Conservation (phyloP, 2,797 vertebrate genomes). For the Sebastes iracundus region DNA sequence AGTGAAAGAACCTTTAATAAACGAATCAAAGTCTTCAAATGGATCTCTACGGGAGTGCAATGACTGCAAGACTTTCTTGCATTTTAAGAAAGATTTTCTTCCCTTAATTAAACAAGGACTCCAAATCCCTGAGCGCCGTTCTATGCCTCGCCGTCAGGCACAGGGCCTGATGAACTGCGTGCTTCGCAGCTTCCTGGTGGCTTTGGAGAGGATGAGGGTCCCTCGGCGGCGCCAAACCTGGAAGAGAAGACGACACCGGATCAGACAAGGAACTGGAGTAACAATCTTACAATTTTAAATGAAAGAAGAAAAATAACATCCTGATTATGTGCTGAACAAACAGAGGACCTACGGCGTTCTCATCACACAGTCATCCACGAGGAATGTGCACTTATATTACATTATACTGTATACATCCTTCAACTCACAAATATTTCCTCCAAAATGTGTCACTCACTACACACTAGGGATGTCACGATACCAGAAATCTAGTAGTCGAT, state of each 20-base stretch:
- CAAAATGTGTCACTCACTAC: too few species aligned
- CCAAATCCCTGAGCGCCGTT: slow-evolving; percentile 12
- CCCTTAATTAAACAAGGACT: slow-evolving; percentile 46
- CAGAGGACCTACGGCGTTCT: not conserved
- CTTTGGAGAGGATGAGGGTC: slow-evolving; percentile 17
- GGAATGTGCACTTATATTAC: not conserved
- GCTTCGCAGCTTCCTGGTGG: not conserved
- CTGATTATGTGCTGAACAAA: not conserved
- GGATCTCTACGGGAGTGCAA: slow-evolving; percentile 30
- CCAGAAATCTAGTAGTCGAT: too few species aligned
- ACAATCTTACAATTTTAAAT: not conserved
- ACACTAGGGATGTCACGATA: too few species aligned
- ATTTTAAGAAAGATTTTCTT: slow-evolving; percentile 16
- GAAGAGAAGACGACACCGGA: slow-evolving; percentile 20
- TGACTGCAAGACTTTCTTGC: not conserved
- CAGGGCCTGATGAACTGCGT: not conserved
- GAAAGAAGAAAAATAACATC: not conserved
- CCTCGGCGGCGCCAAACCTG: slow-evolving; percentile 15
- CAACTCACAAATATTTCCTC: too few species aligned
- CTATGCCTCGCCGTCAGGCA: not conserved
- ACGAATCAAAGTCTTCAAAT: slow-evolving; percentile 32
- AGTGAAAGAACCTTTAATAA: slow-evolving; percentile 7
- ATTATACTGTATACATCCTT: too few species aligned
- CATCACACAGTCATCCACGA: not conserved
- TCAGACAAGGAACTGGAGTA: not conserved